Evolutionary conservation across 1,140 invertebrate species (phyloP), one percentile per base, ranked within the genome.

Genomic region (Hypsibius dujardini): DNA sequence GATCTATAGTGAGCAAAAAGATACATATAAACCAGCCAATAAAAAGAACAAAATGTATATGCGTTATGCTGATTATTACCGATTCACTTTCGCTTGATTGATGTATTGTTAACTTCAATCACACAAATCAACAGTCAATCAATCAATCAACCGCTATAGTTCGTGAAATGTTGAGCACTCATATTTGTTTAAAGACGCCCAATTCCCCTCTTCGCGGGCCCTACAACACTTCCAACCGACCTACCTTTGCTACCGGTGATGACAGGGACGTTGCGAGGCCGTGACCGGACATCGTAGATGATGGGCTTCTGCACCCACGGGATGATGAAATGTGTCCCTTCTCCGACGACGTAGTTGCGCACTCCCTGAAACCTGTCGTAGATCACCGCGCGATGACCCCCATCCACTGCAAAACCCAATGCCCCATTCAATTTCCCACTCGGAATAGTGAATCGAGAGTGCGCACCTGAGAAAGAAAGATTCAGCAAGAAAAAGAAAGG

Each of bases 281-380:
- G 85, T 1, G 94, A 92, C 72, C 95, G 84, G 72, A 98, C 93
- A 80, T 99, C 96, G 81, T 95, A 99, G 72, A 97, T 89, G 73
- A 98, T 91, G 45, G 96, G 95, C 77, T 86, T 87, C 79, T 99
- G 95, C 46, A 99, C 87, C 94, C 95, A 98, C 28, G 95, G 96
- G 81, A 99, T 89, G 74, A 94, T 88, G 80, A 99, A 99, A 82
- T 99, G 96, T 73, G 96, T 99, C 70, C 96, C 96, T 83, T 99
- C 96, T 69, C 95, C 95, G 69, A 91, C 86, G 47, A 98, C 92
- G 59, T 83, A 78, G 75, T 90, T 86, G 80, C 95, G 95, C 42
- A 99, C 87, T 79, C 95, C 95, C 75, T 85, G 83, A 82, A 99
- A 98, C 80, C 96, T 87, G 82, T 99, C 95, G 80, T 99, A 99